Conservation (phyloP, 2,888 invertebrate species). For the Eucera pruinosa region DNA sequence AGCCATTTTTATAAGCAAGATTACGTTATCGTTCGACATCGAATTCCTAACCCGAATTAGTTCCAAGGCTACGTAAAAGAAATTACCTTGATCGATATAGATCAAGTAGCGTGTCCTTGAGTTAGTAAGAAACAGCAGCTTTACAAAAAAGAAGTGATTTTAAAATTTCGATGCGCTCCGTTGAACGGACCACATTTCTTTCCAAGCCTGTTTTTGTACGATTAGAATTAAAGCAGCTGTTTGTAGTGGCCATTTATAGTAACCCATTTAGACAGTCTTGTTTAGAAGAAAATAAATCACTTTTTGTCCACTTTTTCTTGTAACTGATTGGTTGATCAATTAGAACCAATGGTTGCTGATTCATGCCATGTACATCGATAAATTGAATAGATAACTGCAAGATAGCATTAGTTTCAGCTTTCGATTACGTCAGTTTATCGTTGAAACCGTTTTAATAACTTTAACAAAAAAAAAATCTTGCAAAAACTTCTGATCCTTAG, state of each 20-base stretch:
- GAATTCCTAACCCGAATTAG: slow-evolving; percentile 12
- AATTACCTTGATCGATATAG: slow-evolving; percentile 1
- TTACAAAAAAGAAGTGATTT: not conserved
- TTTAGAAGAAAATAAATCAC: not conserved
- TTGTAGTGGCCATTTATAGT: not conserved
- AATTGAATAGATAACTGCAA: not conserved
- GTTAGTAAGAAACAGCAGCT: not conserved
- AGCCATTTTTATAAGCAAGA: not conserved
- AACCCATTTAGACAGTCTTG: no score
- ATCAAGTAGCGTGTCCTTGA: not conserved
- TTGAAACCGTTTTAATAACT: no score
- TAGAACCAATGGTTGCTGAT: not conserved
- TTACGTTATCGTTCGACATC: not conserved
- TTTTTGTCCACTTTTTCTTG: not conserved
- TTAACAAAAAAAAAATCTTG: not conserved
- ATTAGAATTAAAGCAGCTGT: not conserved
- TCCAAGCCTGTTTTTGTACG: not conserved
- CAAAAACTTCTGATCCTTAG: not conserved
- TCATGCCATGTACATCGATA: not conserved
- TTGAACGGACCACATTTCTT: slow-evolving; percentile 12
- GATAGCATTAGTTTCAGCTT: not conserved
- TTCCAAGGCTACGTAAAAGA: not conserved
- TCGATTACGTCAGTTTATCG: not conserved
- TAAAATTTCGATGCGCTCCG: not conserved
- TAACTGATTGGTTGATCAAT: not conserved